Percentiles rank a stretch among this genome's conserved stretches.
These are phyloP conservation scores for Mystacornis crossleyi DNA, from an alignment of 2,113 vertebrate species.

Conservation along the genomic window DNA sequence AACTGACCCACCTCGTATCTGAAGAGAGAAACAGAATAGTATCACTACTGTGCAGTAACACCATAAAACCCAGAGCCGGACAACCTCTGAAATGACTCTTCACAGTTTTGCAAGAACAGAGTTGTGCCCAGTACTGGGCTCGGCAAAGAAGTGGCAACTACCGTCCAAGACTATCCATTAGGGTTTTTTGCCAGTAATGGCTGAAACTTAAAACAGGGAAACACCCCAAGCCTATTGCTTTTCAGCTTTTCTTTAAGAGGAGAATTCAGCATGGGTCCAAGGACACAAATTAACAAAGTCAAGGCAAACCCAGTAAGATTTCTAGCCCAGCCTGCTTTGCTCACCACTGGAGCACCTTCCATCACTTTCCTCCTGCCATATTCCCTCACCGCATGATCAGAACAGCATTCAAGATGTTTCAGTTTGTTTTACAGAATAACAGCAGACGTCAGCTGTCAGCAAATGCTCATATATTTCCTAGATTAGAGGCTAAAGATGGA, in stretches of 20 bases:
- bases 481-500: neutral
- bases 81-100: neutral
- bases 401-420: neutral
- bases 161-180: neutral
- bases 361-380: neutral
- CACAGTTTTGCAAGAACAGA: fast-evolving
- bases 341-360: neutral
- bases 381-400: fast-evolving
- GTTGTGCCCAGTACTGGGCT: neutral
- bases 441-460: neutral
- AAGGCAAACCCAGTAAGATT: neutral
- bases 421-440: neutral
- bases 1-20: fast-evolving
- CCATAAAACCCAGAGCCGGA: neutral
- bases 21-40: neutral
- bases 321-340: neutral
- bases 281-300: neutral
- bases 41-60: neutral
- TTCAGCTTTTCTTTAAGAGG: neutral
- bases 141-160: neutral
- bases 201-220: neutral
- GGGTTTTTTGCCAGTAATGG: neutral
- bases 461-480: neutral
- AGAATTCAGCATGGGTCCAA: neutral
- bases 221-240: neutral